Percentiles rank a stretch among this genome's conserved stretches.
Conservation (phyloP, 2,113 vertebrate species). For the Pachyramphus minor region DNA sequence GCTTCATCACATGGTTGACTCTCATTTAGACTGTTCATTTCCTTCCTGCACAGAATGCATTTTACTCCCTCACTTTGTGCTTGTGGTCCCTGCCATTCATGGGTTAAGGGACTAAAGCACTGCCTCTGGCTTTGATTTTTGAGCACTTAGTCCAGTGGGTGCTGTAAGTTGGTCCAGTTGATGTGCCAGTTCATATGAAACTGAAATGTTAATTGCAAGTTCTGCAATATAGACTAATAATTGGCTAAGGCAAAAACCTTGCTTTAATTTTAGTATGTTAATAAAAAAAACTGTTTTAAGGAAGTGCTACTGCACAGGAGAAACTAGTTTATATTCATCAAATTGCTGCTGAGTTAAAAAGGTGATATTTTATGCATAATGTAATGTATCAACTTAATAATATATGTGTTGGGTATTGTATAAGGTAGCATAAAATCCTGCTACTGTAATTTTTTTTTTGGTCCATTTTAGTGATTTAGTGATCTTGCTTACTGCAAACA, state of each 20-base stretch:
- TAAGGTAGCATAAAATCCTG: neutral
- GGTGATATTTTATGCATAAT: neutral
- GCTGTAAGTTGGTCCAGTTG: neutral
- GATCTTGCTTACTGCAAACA: neutral
- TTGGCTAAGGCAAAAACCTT: neutral
- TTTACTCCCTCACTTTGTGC: rapidly evolving
- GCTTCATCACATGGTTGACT: neutral
- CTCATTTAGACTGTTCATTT: neutral
- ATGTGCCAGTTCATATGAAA: neutral
- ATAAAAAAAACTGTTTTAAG: neutral
- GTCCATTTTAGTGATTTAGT: neutral
- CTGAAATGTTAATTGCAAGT: neutral
- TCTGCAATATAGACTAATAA: neutral
- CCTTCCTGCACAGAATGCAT: neutral
- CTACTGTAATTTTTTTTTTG: neutral
- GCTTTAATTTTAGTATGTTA: neutral
- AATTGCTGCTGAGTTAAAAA: neutral
- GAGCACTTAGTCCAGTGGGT: neutral
- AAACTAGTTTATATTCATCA: neutral
- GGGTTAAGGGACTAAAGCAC: neutral
- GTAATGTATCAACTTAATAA: neutral
- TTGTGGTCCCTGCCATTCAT: neutral
- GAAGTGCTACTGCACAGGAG: neutral
- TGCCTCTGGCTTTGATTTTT: neutral
- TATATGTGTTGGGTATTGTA: neutral